Evolutionary conservation across 2,888 invertebrate species (phyloP), one percentile per base, ranked within the genome.

Genomic region (Dryobota labecula): DNA sequence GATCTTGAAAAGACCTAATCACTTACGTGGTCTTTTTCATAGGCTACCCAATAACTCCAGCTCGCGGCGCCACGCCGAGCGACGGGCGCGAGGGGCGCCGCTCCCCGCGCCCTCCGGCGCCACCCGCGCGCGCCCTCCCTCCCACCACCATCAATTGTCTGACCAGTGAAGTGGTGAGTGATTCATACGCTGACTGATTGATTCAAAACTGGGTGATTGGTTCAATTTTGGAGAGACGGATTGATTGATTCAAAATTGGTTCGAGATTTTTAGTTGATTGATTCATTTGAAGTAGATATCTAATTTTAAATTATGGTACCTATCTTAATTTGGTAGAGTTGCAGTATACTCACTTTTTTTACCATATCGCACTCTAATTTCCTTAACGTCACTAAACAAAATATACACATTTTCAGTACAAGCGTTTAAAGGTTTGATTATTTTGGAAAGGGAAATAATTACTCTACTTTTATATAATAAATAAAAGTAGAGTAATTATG

Each of bases 161-260:
- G 89, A 98, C 98, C 88, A 97, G 97, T 86, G 98, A 98, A 97
- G 98, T 98, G 98, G 98, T 98, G 96, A 97, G 97, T 97, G 18
- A 30, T 54, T 64, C 7, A 24, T 24, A 61, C 15, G 45, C 47
- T 63, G 11, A 8, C 27, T 64, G 51, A 33, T 33, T 68, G 49
- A 30, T 62, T 66, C 53, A 24, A 8, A 15, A 3, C 30, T 45
- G 38, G 30, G 47, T 73, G 63, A 63, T 75, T 64, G 49, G 18
- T 56, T 54, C 7, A 11, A 18, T 53, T 54, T 60, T 70, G 63
- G 30, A 60, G 51, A 47, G 70, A 33, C 30, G 54, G 43, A 38
- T 67, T 61, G 63, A 64, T 60, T 43, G n/a, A 41, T 41, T 54
- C 24, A 54, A 27, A 27, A 27, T 60, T 60, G 27, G 20, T 43